Evolutionary conservation across 2,888 invertebrate species (phyloP).

Genomic region (Macaria liturata): DNA sequence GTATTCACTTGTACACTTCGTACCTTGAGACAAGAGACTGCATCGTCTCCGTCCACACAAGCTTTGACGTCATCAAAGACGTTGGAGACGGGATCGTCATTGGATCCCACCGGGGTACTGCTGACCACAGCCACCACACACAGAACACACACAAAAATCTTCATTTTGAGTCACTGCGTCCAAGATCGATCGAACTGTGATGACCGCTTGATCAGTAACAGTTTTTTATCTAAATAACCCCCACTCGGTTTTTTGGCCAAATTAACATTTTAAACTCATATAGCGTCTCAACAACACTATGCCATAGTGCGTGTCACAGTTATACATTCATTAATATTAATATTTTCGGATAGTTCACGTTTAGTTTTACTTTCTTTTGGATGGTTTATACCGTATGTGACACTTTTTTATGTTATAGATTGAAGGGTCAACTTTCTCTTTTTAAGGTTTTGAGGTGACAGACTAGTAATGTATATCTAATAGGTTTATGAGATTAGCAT

Average conservation of each 20-base stretch:
- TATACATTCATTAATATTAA: slow-evolving; percentile 72
- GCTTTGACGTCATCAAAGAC: slow-evolving; percentile 19
- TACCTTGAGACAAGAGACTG: slow-evolving; percentile 74
- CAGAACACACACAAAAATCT: slow-evolving; percentile 60
- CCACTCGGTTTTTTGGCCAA: slow-evolving; percentile 60
- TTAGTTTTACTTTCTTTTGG: slow-evolving; percentile 56
- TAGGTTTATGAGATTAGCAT: not conserved
- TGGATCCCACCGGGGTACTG: slow-evolving; percentile 49
- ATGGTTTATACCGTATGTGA: slow-evolving; percentile 53
- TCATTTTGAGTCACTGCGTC: slow-evolving; percentile 63
- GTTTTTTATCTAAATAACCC: slow-evolving; percentile 76
- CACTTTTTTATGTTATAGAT: slow-evolving; percentile 23
- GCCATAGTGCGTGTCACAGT: slow-evolving; percentile 68
- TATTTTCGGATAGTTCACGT: slow-evolving; percentile 58
- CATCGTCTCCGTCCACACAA: slow-evolving; percentile 38
- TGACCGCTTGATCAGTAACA: slow-evolving; percentile 66
- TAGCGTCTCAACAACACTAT: slow-evolving; percentile 62
- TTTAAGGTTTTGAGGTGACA: slow-evolving; percentile 10
- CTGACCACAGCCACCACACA: slow-evolving; percentile 58
- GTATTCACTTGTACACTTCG: slow-evolving; percentile 37
- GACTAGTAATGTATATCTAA: not conserved
- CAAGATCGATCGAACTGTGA: slow-evolving; percentile 70
- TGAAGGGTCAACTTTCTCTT: slow-evolving; percentile 30
- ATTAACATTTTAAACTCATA: slow-evolving; percentile 74
- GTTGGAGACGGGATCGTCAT: slow-evolving; percentile 5